Evolutionary conservation across 2,113 vertebrate genomes (phyloP).

Genomic region (Cynoglossus semilaevis): DNA sequence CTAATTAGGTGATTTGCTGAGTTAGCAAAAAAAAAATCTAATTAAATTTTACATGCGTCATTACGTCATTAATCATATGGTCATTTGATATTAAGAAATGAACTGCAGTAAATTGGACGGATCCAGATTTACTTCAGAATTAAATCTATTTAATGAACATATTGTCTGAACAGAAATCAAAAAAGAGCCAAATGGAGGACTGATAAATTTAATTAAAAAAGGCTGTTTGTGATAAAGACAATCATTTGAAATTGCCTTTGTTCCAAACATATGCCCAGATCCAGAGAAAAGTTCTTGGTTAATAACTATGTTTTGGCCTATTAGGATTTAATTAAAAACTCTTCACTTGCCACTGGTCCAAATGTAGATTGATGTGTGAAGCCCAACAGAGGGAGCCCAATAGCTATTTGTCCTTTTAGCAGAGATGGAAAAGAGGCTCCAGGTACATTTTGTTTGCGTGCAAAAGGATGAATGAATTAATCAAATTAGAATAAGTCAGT

Average conservation of each 20-base stretch:
- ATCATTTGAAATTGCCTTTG: not conserved
- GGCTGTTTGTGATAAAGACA: not conserved
- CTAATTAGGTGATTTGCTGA: no score
- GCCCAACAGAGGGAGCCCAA: constrained; percentile 75
- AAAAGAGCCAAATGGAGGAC: not conserved
- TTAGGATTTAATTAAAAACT: not conserved
- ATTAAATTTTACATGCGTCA: no score
- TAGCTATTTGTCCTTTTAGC: constrained; percentile 52
- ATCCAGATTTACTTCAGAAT: no score
- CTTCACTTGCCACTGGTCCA: constrained; percentile 28
- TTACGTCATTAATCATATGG: no score
- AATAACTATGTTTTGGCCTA: not conserved
- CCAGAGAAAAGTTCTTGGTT: not conserved
- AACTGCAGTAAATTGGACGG: no score
- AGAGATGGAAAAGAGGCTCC: constrained; percentile 1
- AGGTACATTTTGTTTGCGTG: constrained; percentile 23
- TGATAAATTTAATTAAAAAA: not conserved
- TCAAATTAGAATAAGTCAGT: constrained; percentile 9
- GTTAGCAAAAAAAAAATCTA: no score
- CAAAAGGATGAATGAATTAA: constrained; percentile 23
- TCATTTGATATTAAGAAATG: no score
- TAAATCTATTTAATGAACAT: not conserved
- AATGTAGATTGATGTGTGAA: constrained; percentile 30
- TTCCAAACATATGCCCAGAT: no score
- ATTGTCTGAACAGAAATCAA: not conserved